These are phyloP conservation scores for Melolontha melolontha DNA, from an alignment of 2,888 invertebrate species.

Conservation along the genomic window DNA sequence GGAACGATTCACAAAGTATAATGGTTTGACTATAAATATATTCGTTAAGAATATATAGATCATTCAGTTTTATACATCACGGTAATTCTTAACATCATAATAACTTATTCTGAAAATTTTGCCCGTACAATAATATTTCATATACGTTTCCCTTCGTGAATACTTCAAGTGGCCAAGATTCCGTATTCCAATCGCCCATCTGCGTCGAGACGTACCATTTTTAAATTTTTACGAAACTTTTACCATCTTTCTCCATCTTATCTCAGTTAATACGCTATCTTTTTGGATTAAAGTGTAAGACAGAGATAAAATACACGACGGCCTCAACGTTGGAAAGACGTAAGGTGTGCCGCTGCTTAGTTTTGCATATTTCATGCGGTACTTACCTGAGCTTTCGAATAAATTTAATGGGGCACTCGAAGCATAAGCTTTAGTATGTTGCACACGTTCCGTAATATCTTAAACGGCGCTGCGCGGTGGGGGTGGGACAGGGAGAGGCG, in stretches of 20 bases:
- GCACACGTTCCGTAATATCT: slow-evolving; percentile 46
- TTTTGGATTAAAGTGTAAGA: too few relatives aligned
- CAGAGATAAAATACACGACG: too few relatives aligned
- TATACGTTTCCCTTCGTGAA: slow-evolving; percentile 28
- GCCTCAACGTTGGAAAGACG: too few relatives aligned
- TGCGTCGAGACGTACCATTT: slow-evolving; percentile 20
- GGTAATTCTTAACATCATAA: slow-evolving; percentile 14
- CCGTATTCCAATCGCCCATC: slow-evolving; percentile 30
- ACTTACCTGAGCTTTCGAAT: slow-evolving; percentile 49
- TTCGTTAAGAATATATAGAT: neutral
- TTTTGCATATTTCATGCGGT: slow-evolving; percentile 51
- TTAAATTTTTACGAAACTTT: slow-evolving; percentile 26
- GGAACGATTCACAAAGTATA: too few relatives aligned
- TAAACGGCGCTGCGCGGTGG: slow-evolving; percentile 21
- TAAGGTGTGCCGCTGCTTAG: slow-evolving; percentile 31
- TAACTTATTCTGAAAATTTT: slow-evolving; percentile 30
- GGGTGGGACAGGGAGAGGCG: slow-evolving; percentile 9
- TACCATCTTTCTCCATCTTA: slow-evolving; percentile 6
- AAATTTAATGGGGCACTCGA: slow-evolving; percentile 50
- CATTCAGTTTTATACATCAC: neutral
- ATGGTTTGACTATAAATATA: neutral
- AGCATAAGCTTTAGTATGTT: slow-evolving; percentile 45
- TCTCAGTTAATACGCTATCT: too few relatives aligned
- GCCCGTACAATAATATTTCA: slow-evolving; percentile 25
- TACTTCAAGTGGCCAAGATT: slow-evolving; percentile 32